Percentiles rank a stretch among this genome's conserved stretches.
phyloP scores from a whole-genome alignment of 2,113 vertebrate genomes.

The Ptychochromis oligacanthus region DNA sequence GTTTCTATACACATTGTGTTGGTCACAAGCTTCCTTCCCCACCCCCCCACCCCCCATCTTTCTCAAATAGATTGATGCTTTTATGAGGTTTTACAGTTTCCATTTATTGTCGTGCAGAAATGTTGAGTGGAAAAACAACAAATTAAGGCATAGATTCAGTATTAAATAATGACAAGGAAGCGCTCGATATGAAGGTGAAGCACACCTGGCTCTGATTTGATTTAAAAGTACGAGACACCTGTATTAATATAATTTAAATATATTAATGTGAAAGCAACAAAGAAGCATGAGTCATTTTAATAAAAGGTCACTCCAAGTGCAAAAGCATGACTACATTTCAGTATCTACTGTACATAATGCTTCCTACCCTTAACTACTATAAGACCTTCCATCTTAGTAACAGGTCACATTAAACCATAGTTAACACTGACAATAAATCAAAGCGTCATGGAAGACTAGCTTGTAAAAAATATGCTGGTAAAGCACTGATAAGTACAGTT shows the following conservation, averaged over 20 bases:
- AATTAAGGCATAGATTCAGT: slow-evolving; percentile 48
- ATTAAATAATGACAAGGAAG: slow-evolving; percentile 27
- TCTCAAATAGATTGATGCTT: background rate
- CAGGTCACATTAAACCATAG: background rate
- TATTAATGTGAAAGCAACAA: slow-evolving; percentile 18
- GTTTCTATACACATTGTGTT: slow-evolving; percentile 68
- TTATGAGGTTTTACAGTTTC: background rate
- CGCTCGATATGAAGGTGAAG: background rate
- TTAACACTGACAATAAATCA: slow-evolving; percentile 11
- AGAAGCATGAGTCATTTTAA: background rate
- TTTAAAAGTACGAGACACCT: background rate
- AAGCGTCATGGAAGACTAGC: slow-evolving; percentile 51
- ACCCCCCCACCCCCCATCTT: no score
- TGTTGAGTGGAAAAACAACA: slow-evolving; percentile 39
- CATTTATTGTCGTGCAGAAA: slow-evolving; percentile 50
- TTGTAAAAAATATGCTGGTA: background rate
- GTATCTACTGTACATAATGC: slow-evolving; percentile 8
- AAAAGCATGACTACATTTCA: slow-evolving; percentile 29
- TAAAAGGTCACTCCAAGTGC: slow-evolving; percentile 28
- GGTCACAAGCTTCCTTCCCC: slow-evolving; percentile 19
- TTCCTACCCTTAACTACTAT: background rate
- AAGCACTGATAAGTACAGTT: slow-evolving; percentile 8
- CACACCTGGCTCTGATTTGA: background rate
- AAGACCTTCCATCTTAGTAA: slow-evolving; percentile 5
- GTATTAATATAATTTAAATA: slow-evolving; percentile 38